Evolutionary conservation across 2,113 vertebrate genomes (phyloP).

Genomic region (Prietella phreatophila): DNA sequence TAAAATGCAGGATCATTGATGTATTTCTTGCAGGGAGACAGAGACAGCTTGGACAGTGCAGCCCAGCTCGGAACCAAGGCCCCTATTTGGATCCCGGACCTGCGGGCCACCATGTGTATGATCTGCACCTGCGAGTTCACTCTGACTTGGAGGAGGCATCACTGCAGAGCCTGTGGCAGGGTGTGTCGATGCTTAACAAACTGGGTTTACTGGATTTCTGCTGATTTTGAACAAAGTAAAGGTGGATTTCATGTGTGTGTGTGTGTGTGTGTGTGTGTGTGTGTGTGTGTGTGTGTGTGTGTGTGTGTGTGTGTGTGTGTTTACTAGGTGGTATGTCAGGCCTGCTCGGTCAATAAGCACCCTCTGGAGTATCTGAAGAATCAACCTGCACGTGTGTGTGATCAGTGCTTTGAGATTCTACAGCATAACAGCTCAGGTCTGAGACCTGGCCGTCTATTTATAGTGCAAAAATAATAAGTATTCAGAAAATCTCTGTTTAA

Average conservation of each 20-base stretch:
- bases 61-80: slow-evolving; percentile 90
- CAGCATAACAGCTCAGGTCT: slow-evolving; percentile 71
- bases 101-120: slow-evolving; percentile 98
- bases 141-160: slow-evolving; percentile 93
- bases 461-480: background rate
- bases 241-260: background rate
- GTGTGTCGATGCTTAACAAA: slow-evolving; percentile 60
- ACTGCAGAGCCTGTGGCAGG: slow-evolving; percentile 96
- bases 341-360: slow-evolving; percentile 91
- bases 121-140: slow-evolving; percentile 98
- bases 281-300: background rate
- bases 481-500: background rate
- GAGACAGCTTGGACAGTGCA: slow-evolving; percentile 75
- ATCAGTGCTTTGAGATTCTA: slow-evolving; percentile 87
- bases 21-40: slow-evolving; percentile 59
- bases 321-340: slow-evolving; percentile 91
- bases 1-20: background rate
- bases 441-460: background rate
- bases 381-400: slow-evolving; percentile 90
- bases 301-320: background rate
- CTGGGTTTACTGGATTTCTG: background rate
- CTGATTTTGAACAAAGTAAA: slow-evolving; percentile 10
- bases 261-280: background rate
- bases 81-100: slow-evolving; percentile 97
- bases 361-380: slow-evolving; percentile 97